These are phyloP conservation scores for Diuraphis noxia DNA, from an alignment of 1,140 invertebrate genomes.

Conservation along the genomic window DNA sequence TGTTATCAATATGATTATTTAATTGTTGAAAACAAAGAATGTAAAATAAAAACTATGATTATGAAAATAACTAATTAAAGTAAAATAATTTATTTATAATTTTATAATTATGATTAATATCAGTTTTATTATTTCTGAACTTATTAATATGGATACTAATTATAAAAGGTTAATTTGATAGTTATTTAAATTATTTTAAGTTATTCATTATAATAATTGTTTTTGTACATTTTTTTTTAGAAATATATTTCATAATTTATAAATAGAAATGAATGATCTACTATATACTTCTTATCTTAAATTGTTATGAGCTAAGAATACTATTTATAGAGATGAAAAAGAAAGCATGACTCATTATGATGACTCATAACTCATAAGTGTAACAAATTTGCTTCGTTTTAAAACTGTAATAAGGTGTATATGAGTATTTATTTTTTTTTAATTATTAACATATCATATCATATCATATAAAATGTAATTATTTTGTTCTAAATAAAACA, in stretches of 20 bases:
- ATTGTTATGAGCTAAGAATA: not conserved
- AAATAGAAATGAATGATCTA: not conserved
- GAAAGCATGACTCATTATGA: slow-evolving; percentile 9
- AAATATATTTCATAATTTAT: not conserved
- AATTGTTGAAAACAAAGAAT: not conserved
- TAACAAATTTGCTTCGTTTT: not conserved
- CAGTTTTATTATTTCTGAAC: not conserved
- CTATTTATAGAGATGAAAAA: not conserved
- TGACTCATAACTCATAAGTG: not conserved
- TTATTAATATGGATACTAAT: not conserved
- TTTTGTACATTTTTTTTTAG: not conserved
- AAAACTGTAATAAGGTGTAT: not conserved
- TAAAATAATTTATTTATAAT: not conserved
- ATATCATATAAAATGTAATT: too few species aligned
- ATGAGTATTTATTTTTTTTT: not conserved
- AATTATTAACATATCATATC: too few species aligned
- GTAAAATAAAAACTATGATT: not conserved
- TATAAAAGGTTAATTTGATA: not conserved
- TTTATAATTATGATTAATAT: not conserved
- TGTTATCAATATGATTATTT: not conserved
- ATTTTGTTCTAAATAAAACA: too few species aligned
- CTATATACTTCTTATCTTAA: not conserved
- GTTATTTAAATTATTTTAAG: not conserved
- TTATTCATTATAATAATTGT: not conserved
- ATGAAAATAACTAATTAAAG: not conserved